phyloP scores from a whole-genome alignment of 2,888 invertebrate genomes.

The Autographa gamma region DNA sequence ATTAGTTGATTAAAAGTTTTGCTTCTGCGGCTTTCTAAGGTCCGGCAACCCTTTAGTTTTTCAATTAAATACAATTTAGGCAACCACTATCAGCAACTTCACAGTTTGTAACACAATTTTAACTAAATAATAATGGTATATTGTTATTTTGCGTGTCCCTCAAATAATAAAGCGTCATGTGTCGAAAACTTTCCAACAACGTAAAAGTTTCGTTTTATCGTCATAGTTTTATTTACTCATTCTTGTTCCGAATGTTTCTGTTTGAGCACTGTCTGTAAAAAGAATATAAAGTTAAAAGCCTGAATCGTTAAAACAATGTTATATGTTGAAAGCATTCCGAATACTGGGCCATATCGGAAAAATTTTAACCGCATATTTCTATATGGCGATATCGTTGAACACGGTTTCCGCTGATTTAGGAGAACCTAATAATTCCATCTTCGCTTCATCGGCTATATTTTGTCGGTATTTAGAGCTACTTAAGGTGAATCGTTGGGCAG shows the following conservation, averaged over 20 bases:
- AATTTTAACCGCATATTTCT: background rate
- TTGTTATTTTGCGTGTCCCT: background rate
- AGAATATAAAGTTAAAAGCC: background rate
- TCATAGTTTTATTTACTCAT: background rate
- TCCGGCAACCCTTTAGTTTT: conserved; percentile 12
- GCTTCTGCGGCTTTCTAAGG: conserved; percentile 14
- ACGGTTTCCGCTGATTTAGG: background rate
- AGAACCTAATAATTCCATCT: background rate
- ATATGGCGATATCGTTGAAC: background rate
- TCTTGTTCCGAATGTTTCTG: background rate
- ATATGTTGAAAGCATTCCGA: background rate
- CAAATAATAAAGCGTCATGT: background rate
- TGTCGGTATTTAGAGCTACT: background rate
- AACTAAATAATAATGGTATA: background rate
- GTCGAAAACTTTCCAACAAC: background rate
- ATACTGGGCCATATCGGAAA: background rate
- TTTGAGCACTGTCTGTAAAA: background rate
- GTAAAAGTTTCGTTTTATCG: background rate
- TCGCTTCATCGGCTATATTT: background rate
- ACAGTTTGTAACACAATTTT: background rate
- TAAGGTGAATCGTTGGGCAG: conserved; percentile 14
- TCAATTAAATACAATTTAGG: background rate
- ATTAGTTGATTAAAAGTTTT: conserved; percentile 33
- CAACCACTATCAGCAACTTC: background rate
- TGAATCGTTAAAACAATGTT: conserved; percentile 6